Evolutionary conservation across 2,797 vertebrate species (phyloP).

Genomic region (Siniperca obscura): DNA sequence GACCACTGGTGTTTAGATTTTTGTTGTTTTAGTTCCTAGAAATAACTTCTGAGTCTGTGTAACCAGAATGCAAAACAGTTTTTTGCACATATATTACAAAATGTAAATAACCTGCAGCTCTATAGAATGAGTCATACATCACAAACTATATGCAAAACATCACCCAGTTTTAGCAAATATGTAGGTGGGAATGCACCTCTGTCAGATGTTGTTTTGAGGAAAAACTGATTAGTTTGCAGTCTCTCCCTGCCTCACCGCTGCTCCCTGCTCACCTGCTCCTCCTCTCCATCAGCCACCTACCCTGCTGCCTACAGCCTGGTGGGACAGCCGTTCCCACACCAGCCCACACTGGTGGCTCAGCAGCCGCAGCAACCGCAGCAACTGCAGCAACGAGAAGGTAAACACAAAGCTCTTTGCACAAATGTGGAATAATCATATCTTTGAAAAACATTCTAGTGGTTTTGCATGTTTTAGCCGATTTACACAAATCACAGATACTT

Average conservation of each 20-base stretch:
- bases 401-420: slow-evolving; percentile 29
- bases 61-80: slow-evolving; percentile 30
- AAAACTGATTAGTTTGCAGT: slow-evolving; percentile 34
- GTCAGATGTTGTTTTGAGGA: slow-evolving; percentile 52
- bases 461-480: slow-evolving; percentile 16
- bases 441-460: slow-evolving; percentile 23
- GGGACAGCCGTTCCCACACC: slow-evolving; percentile 93
- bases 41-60: neutral
- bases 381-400: slow-evolving; percentile 93
- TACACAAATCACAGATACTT: slow-evolving; percentile 10
- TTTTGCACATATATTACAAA: slow-evolving; percentile 59
- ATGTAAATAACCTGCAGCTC: slow-evolving; percentile 47
- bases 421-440: slow-evolving; percentile 32
- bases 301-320: slow-evolving; percentile 94
- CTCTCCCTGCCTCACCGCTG: slow-evolving; percentile 11
- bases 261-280: slow-evolving; percentile 56
- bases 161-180: slow-evolving; percentile 30
- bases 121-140: slow-evolving; percentile 46
- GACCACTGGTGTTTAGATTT: neutral
- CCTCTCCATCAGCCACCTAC: slow-evolving; percentile 88
- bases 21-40: neutral
- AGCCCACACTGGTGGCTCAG: slow-evolving; percentile 90
- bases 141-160: slow-evolving; percentile 47
- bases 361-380: slow-evolving; percentile 92
- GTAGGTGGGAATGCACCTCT: slow-evolving; percentile 46